Percentiles rank a stretch among this genome's conserved stretches.
phyloP scores from a whole-genome alignment of 2,113 vertebrate genomes.

The Synchiropus splendidus region DNA sequence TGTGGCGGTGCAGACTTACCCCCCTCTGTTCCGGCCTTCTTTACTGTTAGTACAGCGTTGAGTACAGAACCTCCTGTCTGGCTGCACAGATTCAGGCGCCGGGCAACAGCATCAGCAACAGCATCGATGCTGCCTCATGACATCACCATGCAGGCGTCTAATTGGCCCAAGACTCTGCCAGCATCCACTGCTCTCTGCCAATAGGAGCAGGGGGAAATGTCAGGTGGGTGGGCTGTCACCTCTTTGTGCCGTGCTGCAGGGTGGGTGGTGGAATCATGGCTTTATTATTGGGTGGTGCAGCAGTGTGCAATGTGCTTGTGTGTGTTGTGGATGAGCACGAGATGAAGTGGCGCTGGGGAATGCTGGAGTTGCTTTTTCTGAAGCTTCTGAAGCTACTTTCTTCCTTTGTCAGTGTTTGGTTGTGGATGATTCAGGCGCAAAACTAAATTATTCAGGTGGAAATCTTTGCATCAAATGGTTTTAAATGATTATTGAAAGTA shows the following conservation, averaged over 20 bases:
- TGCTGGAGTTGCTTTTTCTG: background rate
- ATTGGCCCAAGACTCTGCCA: conserved; percentile 61
- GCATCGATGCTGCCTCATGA: conserved; percentile 65
- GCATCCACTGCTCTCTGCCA: conserved; percentile 44
- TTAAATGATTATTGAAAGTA: no score
- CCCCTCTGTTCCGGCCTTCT: conserved; percentile 30
- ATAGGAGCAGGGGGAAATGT: conserved; percentile 25
- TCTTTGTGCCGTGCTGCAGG: conserved; percentile 53
- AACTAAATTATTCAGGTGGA: conserved; percentile 18
- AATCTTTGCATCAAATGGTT: background rate
- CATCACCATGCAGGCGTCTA: conserved; percentile 58
- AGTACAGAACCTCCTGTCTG: conserved; percentile 45
- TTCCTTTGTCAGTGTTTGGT: conserved; percentile 9
- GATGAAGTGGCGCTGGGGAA: conserved; percentile 10
- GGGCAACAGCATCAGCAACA: conserved; percentile 70
- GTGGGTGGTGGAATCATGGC: conserved; percentile 30
- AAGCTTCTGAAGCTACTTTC: conserved; percentile 9
- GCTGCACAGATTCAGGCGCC: conserved; percentile 63
- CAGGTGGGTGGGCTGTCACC: conserved; percentile 32
- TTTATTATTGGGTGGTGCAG: conserved; percentile 31
- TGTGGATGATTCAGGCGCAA: conserved; percentile 43
- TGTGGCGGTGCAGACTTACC: conserved; percentile 37
- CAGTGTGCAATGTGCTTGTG: conserved; percentile 17
- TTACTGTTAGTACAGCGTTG: conserved; percentile 32
- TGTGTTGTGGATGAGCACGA: conserved; percentile 4